A percentile compares a stretch with the other conserved stretches of the same genome.
Evolutionary conservation across 2,113 vertebrate species (phyloP).

Genomic region (Zingel zingel): DNA sequence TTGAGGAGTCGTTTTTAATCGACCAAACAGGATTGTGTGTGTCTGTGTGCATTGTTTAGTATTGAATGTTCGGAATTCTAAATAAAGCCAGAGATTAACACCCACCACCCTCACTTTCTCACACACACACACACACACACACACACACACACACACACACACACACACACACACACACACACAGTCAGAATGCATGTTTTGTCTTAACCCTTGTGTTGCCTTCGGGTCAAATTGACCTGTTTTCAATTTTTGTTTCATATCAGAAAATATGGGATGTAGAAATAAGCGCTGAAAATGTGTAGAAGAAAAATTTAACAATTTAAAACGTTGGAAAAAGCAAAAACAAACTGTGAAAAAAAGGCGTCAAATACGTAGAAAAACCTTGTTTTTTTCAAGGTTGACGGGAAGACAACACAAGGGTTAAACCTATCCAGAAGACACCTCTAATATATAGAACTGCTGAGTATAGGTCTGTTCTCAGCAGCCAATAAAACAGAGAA

Average conservation of each 20-base stretch:
- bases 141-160: not conserved
- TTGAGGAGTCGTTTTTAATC: slow-evolving; percentile 68
- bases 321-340: too few relatives aligned
- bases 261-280: too few relatives aligned
- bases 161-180: not conserved
- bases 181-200: slow-evolving; percentile 33
- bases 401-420: too few relatives aligned
- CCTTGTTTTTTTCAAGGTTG: too few relatives aligned
- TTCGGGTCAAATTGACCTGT: too few relatives aligned
- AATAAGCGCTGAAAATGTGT: too few relatives aligned
- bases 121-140: slow-evolving; percentile 1
- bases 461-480: slow-evolving; percentile 58
- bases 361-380: too few relatives aligned
- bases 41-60: slow-evolving; percentile 31
- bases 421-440: slow-evolving; percentile 64
- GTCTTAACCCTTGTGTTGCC: too few relatives aligned
- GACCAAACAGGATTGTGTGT: slow-evolving; percentile 43
- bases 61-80: slow-evolving; percentile 21
- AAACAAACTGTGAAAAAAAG: too few relatives aligned
- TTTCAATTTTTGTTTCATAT: too few relatives aligned
- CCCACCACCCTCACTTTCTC: not conserved
- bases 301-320: too few relatives aligned
- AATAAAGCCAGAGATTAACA: slow-evolving; percentile 39
- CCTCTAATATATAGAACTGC: slow-evolving; percentile 62
- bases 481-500: slow-evolving; percentile 58